Percentiles rank a stretch among this genome's conserved stretches.
phyloP scores from a whole-genome alignment of 1,140 invertebrate genomes.

The Bombus ignitus region DNA sequence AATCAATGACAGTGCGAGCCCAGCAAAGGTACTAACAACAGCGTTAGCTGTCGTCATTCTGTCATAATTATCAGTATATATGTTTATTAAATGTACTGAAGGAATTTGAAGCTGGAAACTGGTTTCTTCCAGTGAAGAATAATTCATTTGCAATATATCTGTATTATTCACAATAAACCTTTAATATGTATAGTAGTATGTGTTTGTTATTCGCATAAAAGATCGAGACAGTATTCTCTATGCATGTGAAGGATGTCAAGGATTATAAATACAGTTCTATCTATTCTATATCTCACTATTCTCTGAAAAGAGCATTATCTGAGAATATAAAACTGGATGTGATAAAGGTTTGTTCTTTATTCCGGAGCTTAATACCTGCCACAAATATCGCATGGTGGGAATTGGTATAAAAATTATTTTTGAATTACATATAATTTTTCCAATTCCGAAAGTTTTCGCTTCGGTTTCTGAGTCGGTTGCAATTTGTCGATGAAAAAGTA shows the following conservation, averaged over 20 bases:
- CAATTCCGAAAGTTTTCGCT: neutral
- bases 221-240: too few species aligned
- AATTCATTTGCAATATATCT: neutral
- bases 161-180: too few species aligned
- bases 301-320: too few species aligned
- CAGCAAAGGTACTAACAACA: neutral
- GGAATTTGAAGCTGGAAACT: neutral
- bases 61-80: neutral
- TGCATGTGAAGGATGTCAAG: too few species aligned
- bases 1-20: slow-evolving; percentile 10
- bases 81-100: neutral
- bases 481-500: slow-evolving; percentile 6
- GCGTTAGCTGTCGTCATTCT: neutral
- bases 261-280: too few species aligned
- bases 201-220: neutral
- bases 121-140: too few species aligned
- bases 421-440: neutral
- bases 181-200: neutral
- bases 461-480: neutral
- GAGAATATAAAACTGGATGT: too few species aligned
- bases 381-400: too few species aligned
- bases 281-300: too few species aligned
- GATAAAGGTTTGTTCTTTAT: too few species aligned
- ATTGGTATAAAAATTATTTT: too few species aligned
- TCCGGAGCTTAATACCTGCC: too few species aligned